phyloP scores from a whole-genome alignment of 2,888 invertebrate species.

The Chelonus formosanus region DNA sequence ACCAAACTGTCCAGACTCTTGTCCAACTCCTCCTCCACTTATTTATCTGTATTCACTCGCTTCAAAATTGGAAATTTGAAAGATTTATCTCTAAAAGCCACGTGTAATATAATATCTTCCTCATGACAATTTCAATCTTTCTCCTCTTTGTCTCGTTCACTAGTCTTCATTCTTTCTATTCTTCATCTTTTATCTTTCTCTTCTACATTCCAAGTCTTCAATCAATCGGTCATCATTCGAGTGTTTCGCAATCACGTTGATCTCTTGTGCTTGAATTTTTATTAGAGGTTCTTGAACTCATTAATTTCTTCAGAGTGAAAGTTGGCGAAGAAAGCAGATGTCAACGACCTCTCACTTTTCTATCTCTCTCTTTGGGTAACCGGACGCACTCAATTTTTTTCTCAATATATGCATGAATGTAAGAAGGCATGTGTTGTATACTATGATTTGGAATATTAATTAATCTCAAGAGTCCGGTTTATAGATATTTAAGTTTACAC shows the following conservation, averaged over 20 bases:
- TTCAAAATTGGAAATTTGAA: not conserved
- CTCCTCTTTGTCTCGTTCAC: conserved; percentile 8
- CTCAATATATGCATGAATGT: conserved; percentile 34
- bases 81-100: not conserved
- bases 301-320: conserved; percentile 51
- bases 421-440: conserved; percentile 54
- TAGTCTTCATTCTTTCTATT: not conserved
- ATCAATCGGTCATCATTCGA: conserved; percentile 36
- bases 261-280: conserved; percentile 36
- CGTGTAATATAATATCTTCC: not conserved
- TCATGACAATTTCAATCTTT: not conserved
- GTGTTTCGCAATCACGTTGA: conserved; percentile 34
- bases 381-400: conserved; percentile 43
- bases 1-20: not conserved
- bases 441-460: conserved; percentile 24
- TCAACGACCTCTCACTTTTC: conserved; percentile 38
- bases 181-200: conserved; percentile 10
- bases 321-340: conserved; percentile 61
- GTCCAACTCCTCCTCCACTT: not conserved
- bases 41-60: not conserved
- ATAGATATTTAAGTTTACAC: conserved; percentile 11
- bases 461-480: not conserved
- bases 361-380: conserved; percentile 37
- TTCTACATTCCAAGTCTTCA: conserved; percentile 15
- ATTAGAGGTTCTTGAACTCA: conserved; percentile 43